Base-by-base conservation (phyloP, 2,888 invertebrate genomes). In the Lordiphosa fenestrarum region DNA sequence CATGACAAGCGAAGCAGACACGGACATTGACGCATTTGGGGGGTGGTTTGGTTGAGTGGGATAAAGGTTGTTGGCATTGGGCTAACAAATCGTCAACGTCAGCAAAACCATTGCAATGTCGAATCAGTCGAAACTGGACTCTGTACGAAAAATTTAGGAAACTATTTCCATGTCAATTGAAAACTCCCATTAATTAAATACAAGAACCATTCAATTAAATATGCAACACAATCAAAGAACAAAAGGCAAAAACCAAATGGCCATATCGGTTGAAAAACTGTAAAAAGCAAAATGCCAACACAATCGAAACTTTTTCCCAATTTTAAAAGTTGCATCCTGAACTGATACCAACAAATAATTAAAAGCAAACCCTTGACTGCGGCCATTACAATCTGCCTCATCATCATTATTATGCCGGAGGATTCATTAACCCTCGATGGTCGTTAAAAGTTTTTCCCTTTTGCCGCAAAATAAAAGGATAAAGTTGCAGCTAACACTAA, bases 331-430 rank as follows among this genome's bases (percentile, higher is more conserved):
- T 67, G 70, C 65, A 61, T 15, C 52, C 41, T 33, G 15, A 63
- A 67, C 71, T 67, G 76, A 73, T 75, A 71, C 75, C 69, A 83
- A 67, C 76, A 77, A 62, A 80, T 77, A 72, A 77, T 80, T 84
- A 84, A 76, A 84, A 76, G 73, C 73, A 72, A 71, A 76, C 74
- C 71, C 48, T 66, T 64, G 51, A 57, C 58, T 48, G 51, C 48
- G 57, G 42, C 52, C 42, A 51, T 75, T 75, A 69, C 76, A 67
- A 77, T 81, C 76, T 23, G 33, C 30, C 30, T 44, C 44, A 44
- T 41, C 41, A 41, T 41, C 23, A 41, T 25, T 25, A 33, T 44
- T 30, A 42, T 42, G 15, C 30, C 30, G 1, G 30, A 9, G 30
- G 30, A 30, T 19, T 36, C 35, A 41, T 44, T 44, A 44, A 33